Percentiles rank a stretch among this genome's conserved stretches.
Evolutionary conservation across 2,888 invertebrate species (phyloP).

Genomic region (Lottia gigantea): DNA sequence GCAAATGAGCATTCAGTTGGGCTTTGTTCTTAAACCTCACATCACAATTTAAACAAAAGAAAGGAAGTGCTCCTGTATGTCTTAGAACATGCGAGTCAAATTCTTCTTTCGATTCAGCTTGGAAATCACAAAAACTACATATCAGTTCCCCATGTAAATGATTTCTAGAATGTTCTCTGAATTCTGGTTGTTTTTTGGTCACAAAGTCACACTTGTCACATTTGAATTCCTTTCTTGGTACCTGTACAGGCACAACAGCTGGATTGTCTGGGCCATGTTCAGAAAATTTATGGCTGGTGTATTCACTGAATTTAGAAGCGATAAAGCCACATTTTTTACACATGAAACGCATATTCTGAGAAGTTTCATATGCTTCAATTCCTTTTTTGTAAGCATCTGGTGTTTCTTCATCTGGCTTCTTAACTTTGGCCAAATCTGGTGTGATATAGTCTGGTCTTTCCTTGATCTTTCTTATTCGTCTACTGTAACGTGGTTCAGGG

Average conservation of each 20-base stretch:
- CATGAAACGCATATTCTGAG: conserved; percentile 26
- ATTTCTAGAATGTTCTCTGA: conserved; percentile 45
- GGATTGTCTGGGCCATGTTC: not conserved
- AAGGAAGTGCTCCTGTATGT: conserved; percentile 71
- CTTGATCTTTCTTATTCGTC: conserved; percentile 21
- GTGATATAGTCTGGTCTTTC: not conserved
- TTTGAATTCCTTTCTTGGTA: conserved; percentile 28
- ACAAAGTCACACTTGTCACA: conserved; percentile 51
- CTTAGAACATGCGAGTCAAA: conserved; percentile 66
- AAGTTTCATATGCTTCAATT: conserved; percentile 6
- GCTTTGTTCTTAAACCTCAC: conserved; percentile 71
- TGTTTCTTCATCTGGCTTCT: not conserved
- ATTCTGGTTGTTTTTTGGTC: conserved; percentile 41
- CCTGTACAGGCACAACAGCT: too few relatives aligned
- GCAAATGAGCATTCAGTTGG: conserved; percentile 71
- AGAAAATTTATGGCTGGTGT: conserved; percentile 23
- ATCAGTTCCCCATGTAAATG: conserved; percentile 55
- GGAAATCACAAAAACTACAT: conserved; percentile 66
- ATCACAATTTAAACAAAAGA: conserved; percentile 72
- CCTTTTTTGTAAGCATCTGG: conserved; percentile 13
- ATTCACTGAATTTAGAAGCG: conserved; percentile 24
- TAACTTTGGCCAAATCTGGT: not conserved
- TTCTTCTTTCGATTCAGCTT: conserved; percentile 54
- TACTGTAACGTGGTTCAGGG: not conserved
- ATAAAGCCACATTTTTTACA: conserved; percentile 32